Evolutionary conservation across 2,113 vertebrate species (phyloP).

Genomic region (Psittacula cyanocephala): DNA sequence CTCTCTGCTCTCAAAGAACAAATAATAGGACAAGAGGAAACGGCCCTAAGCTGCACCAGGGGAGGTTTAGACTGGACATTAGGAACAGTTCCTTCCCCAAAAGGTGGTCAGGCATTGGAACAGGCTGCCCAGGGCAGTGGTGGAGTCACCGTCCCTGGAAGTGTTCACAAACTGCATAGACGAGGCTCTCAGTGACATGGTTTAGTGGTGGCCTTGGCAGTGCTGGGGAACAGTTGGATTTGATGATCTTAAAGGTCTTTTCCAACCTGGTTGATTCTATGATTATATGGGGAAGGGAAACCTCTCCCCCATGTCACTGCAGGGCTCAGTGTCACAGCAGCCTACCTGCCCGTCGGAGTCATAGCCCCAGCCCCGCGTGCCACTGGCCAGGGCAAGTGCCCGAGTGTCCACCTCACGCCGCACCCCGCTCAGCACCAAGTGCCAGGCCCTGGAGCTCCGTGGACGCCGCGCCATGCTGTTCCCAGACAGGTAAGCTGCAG

Average conservation of each 20-base stretch:
- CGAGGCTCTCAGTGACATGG: not conserved
- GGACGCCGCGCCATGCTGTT: slow-evolving; percentile 86
- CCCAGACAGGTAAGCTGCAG: not conserved
- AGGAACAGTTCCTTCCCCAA: not conserved
- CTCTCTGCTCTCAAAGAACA: not conserved
- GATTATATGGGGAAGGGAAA: not conserved
- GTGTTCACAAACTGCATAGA: not conserved
- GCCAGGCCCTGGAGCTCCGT: slow-evolving; percentile 90
- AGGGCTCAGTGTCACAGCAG: not conserved
- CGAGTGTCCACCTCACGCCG: slow-evolving; percentile 82
- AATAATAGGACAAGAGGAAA: not conserved
- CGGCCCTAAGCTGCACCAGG: not conserved
- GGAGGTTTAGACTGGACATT: not conserved
- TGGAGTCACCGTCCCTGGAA: not conserved
- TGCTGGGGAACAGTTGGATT: not conserved
- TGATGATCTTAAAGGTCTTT: not conserved
- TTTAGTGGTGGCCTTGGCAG: not conserved
- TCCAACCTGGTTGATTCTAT: not conserved
- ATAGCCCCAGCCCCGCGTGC: slow-evolving; percentile 75
- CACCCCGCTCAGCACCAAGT: slow-evolving; percentile 88
- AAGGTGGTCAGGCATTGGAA: not conserved
- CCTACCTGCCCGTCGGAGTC: slow-evolving; percentile 88
- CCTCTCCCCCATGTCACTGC: accelerated
- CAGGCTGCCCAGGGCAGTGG: not conserved
- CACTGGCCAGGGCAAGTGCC: slow-evolving; percentile 63